A percentile compares a stretch with the other conserved stretches of the same genome.
phyloP scores from a whole-genome alignment of 2,113 vertebrate genomes.

The Butorides virescens region DNA sequence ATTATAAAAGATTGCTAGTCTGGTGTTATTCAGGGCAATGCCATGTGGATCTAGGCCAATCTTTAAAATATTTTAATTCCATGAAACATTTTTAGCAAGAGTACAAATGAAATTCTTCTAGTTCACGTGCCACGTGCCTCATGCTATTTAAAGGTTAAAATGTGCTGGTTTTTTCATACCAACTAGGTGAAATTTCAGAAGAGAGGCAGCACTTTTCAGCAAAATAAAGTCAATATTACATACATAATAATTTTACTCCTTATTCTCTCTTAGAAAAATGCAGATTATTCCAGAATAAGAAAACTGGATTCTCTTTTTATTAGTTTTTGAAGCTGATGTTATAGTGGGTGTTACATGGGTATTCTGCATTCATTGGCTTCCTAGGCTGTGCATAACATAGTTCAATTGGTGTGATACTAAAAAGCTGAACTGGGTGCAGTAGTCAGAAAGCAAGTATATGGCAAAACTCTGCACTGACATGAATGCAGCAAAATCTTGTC shows the following conservation, averaged over 20 bases:
- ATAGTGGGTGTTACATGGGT: neutral
- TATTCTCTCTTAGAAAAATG: neutral
- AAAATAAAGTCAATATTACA: neutral
- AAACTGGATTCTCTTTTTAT: neutral
- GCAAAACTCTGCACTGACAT: neutral
- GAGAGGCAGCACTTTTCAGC: neutral
- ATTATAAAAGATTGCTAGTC: neutral
- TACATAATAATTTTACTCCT: neutral
- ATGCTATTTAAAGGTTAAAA: neutral
- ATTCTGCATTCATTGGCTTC: neutral
- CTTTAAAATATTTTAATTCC: neutral
- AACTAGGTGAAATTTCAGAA: neutral
- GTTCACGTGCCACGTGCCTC: neutral
- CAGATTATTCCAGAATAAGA: neutral
- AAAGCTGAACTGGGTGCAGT: neutral
- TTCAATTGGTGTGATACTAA: neutral
- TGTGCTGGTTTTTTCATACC: neutral
- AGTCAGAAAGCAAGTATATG: neutral
- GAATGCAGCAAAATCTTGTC: neutral
- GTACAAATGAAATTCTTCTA: constrained; percentile 2
- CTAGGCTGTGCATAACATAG: neutral
- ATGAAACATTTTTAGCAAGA: neutral
- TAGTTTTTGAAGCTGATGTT: neutral
- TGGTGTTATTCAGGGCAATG: neutral
- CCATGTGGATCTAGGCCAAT: neutral